A percentile compares a stretch with the other conserved stretches of the same genome.
phyloP scores from a whole-genome alignment of 2,113 vertebrate genomes.

The Hirundichthys speculiger region DNA sequence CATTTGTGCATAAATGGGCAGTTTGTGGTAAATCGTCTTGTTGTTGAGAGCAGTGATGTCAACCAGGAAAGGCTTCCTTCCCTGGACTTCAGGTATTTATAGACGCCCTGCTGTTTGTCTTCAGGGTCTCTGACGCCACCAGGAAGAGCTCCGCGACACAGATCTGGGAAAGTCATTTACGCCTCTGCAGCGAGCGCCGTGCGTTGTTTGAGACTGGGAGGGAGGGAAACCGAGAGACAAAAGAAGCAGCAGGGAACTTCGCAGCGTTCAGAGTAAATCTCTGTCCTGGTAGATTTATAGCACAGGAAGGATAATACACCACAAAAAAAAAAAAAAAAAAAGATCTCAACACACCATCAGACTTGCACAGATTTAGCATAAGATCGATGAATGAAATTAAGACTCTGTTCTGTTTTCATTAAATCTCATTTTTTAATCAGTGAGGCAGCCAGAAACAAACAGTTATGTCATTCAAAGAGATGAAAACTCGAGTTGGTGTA shows the following conservation, averaged over 20 bases:
- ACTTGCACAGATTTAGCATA: background rate
- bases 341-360: conserved; percentile 4
- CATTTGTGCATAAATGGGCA: background rate
- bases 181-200: conserved; percentile 10
- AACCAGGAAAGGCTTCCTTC: conserved; percentile 78
- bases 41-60: conserved; percentile 49
- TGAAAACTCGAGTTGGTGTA: no score
- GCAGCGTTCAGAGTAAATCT: conserved; percentile 1
- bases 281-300: conserved; percentile 8
- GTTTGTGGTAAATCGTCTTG: conserved; percentile 22
- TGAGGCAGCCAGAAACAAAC: no score
- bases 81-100: conserved; percentile 73
- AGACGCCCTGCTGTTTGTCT: conserved; percentile 58
- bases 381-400: background rate
- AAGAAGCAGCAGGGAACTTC: conserved; percentile 13
- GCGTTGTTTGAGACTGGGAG: background rate
- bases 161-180: conserved; percentile 76
- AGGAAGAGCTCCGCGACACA: conserved; percentile 55
- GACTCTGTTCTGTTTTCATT: no score
- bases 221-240: conserved; percentile 23
- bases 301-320: conserved; percentile 16
- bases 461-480: no score
- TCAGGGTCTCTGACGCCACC: conserved; percentile 57
- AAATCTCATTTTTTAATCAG: no score
- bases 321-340: no score